Conservation (phyloP, 2,797 vertebrate genomes). For the Halcyon smyrnensis region DNA sequence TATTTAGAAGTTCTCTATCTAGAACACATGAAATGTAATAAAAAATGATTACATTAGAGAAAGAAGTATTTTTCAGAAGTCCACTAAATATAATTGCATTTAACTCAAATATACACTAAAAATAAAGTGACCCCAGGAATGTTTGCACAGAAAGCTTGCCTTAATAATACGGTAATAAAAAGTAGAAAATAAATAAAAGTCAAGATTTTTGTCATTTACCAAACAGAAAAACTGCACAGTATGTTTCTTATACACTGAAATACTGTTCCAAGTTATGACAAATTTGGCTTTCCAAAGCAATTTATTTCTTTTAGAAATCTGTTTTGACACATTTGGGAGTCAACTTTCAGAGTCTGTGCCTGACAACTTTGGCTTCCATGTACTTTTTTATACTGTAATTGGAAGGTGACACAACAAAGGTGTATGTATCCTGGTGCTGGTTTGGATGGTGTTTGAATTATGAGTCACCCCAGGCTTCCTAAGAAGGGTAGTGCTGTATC, state of each 20-base stretch:
- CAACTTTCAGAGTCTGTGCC: background rate
- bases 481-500: background rate
- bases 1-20: background rate
- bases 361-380: background rate
- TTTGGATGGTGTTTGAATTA: conserved; percentile 7
- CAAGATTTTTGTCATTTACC: background rate
- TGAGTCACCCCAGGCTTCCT: background rate
- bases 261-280: background rate
- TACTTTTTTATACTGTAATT: background rate
- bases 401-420: conserved; percentile 3
- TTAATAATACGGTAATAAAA: background rate
- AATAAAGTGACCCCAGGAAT: background rate
- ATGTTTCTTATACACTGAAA: background rate
- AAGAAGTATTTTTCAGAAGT: background rate
- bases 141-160: background rate
- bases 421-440: background rate
- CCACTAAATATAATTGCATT: background rate
- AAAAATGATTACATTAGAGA: background rate
- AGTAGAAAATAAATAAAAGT: background rate
- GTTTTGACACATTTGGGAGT: background rate
- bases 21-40: background rate
- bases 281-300: background rate
- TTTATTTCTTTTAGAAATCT: conserved; percentile 5
- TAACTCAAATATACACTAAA: conserved; percentile 19
- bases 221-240: background rate